These are phyloP conservation scores for Enhydra lutris DNA, from an alignment of 2,113 vertebrate species.

Conservation along the genomic window DNA sequence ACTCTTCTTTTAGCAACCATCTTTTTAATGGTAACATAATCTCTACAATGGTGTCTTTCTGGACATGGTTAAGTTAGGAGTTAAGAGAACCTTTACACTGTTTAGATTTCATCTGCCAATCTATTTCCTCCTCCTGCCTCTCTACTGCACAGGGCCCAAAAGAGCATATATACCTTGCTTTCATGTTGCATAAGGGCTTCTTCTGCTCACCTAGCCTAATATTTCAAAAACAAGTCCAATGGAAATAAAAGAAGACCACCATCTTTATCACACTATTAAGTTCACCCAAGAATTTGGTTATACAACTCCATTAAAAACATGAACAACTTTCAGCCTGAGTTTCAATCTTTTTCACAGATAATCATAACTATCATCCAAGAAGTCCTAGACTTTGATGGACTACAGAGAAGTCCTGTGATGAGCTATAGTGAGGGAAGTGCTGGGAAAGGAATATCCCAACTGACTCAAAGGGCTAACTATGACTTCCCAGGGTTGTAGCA, in stretches of 20 bases:
- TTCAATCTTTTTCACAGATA: constrained; percentile 1
- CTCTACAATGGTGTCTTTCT: neutral
- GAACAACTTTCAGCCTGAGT: neutral
- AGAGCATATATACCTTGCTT: neutral
- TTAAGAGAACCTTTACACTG: neutral
- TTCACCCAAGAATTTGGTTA: neutral
- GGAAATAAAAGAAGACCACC: neutral
- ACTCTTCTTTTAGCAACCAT: neutral
- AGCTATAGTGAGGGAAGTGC: neutral
- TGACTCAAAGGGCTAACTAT: neutral
- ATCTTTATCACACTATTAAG: neutral
- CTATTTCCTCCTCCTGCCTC: neutral
- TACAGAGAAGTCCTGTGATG: neutral
- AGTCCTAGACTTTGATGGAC: neutral
- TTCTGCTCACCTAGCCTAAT: neutral
- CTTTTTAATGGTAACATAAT: neutral
- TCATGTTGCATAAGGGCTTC: neutral
- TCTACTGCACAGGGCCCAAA: neutral
- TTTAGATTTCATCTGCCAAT: neutral
- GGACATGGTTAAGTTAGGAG: neutral
- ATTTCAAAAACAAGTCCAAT: neutral
- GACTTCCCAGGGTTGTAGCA: neutral
- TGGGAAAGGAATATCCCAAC: neutral
- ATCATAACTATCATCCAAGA: neutral
- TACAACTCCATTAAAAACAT: neutral